Percentiles rank a stretch among this genome's conserved stretches.
Conservation (phyloP, 2,888 invertebrate species). For the Pasiphila rectangulata region DNA sequence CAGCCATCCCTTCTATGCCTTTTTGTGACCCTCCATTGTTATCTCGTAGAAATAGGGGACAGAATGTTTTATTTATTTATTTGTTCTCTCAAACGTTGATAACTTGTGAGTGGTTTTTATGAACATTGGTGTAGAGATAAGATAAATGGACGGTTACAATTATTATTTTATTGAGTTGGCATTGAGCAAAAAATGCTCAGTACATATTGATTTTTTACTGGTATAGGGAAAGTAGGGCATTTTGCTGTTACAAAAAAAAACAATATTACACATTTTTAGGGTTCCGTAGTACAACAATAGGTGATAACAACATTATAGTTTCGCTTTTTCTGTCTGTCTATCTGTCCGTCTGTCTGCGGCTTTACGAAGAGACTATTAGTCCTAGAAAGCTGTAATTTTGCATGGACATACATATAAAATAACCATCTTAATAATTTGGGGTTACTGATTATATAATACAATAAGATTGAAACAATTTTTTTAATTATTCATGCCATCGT, state of each 20-base stretch:
- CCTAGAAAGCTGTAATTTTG: no score
- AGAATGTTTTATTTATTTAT: conserved; percentile 47
- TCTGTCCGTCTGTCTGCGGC: no score
- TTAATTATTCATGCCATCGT: no score
- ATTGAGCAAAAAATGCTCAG: background rate
- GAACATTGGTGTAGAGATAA: conserved; percentile 28
- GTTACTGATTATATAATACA: no score
- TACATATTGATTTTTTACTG: background rate
- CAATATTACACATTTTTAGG: background rate
- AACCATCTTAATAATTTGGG: no score
- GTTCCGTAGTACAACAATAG: background rate
- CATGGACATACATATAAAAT: no score
- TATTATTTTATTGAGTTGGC: conserved; percentile 19
- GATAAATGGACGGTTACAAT: conserved; percentile 26
- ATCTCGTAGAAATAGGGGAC: conserved; percentile 39
- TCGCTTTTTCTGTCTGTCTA: no score
- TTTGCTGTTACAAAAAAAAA: background rate
- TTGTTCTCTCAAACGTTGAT: conserved; percentile 37
- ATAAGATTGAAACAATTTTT: no score
- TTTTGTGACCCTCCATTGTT: conserved; percentile 57
- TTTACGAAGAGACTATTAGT: no score
- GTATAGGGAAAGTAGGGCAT: background rate
- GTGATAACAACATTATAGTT: background rate
- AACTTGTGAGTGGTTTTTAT: conserved; percentile 32
- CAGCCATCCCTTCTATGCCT: conserved; percentile 49